Evolutionary conservation across 1,140 invertebrate genomes (phyloP).

Genomic region (Coptotermes formosanus): DNA sequence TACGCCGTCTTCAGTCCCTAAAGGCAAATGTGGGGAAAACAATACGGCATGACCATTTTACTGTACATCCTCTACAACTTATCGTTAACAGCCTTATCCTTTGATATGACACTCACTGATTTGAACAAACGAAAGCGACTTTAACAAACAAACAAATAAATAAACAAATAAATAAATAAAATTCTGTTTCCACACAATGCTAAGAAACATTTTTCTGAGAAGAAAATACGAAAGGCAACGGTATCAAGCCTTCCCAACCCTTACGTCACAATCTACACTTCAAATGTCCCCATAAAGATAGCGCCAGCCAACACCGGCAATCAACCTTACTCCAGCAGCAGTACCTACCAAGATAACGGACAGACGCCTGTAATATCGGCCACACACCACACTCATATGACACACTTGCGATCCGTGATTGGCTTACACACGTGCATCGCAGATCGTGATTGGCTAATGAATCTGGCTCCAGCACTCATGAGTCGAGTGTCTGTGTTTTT

Average conservation of each 20-base stretch:
- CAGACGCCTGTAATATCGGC: background rate
- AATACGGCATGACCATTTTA: too few species aligned
- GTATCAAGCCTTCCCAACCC: background rate
- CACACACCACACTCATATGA: conserved; percentile 1
- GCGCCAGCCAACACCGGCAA: background rate
- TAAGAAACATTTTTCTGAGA: too few species aligned
- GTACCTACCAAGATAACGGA: background rate
- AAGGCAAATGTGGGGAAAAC: too few species aligned
- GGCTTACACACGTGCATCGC: background rate
- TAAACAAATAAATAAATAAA: too few species aligned
- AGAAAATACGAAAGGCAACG: too few species aligned
- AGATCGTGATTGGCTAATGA: conserved; percentile 14
- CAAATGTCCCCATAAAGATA: background rate
- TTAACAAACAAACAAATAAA: too few species aligned
- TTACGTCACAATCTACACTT: background rate
- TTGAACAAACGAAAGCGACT: too few species aligned
- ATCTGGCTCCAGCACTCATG: background rate
- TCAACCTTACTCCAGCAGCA: background rate
- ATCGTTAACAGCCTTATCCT: too few species aligned
- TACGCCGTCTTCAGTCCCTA: too few species aligned
- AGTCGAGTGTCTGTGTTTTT: background rate
- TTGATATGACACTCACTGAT: too few species aligned
- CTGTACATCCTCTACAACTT: too few species aligned
- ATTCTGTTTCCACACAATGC: too few species aligned
- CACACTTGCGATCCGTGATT: conserved; percentile 10